Base-by-base conservation (phyloP, 53 echinoderm and acorn worm genomes). In the Stichopus horrens region DNA sequence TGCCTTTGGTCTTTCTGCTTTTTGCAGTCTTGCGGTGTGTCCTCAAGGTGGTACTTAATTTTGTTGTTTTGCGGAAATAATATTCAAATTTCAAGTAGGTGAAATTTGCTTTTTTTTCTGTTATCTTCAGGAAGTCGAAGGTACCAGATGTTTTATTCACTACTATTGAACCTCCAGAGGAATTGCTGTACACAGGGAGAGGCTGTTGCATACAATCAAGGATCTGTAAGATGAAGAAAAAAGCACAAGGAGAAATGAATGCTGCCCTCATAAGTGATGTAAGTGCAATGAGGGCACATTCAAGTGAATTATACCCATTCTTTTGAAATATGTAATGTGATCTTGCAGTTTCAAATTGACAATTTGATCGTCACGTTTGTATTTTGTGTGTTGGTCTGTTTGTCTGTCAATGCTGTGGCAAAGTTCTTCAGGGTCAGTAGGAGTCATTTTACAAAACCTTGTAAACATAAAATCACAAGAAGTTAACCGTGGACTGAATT, bases 251-350 rank as follows among this genome's bases (percentile, higher is more conserved):
- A 68, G 97, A 97, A 84, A 88, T 89, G 21, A 97, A 97, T 88
- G 97, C 97, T 76, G 88, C 97, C 55, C 89, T 94, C 75, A 92
- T 97, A 13, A 95, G 97, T 91, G 97, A 97, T 91, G 97, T 97
- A 79, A 97, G 97, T 88, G 21, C 5, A 75, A 75, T 75, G 37
- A 37, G 37, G 2, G 11, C 67, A 66, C 67, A 66, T 73, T 11
- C n/a, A 20, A 5, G 19, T 20, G 21, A 9, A 20, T 73, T 5
- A 73, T 5, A 21, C 1, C 7, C 73, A 8, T 73, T 73, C 21
- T n/a, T 20, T 73, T 6, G 9, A 20, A 20, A 20, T 20, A 6
- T 73, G n/a, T 73, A 8, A 8, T 20, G n/a, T 73, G 9, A n/a
- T 73, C 9, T 73, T 6, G 18, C 19, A 74, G 51, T 13, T 74